Conservation (phyloP, 2,113 vertebrate genomes). For the Petaurus breviceps region DNA sequence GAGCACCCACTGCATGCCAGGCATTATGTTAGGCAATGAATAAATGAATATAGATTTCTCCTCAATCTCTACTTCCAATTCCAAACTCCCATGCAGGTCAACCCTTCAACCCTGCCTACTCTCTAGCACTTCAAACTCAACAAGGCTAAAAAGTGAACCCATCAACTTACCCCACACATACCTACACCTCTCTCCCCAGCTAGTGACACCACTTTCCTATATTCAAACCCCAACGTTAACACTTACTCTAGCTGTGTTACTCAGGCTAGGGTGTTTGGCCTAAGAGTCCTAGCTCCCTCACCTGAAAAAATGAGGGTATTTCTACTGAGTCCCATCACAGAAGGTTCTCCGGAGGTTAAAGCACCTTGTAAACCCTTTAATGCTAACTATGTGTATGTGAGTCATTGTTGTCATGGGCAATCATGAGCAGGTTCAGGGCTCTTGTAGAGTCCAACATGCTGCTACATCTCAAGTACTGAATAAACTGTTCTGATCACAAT, state of each 20-base stretch:
- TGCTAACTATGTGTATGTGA: background rate
- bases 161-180: background rate
- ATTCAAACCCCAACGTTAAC: background rate
- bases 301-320: background rate
- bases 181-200: background rate
- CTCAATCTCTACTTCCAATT: background rate
- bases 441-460: slow-evolving; percentile 24
- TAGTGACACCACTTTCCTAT: background rate
- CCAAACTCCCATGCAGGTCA: background rate
- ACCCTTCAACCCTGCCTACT: background rate
- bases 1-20: background rate
- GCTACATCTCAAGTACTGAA: background rate
- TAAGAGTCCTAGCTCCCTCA: background rate
- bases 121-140: background rate
- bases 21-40: background rate
- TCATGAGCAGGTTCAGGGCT: background rate
- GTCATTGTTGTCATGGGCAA: background rate
- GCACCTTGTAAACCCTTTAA: background rate
- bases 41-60: background rate
- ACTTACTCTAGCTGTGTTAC: background rate
- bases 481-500: slow-evolving; percentile 33
- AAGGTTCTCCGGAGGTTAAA: background rate
- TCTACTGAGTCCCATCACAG: background rate
- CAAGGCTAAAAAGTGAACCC: background rate
- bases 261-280: background rate